Percentiles rank a stretch among this genome's conserved stretches.
Evolutionary conservation across 2,113 vertebrate genomes (phyloP).

Genomic region (Corynorhinus townsendii): DNA sequence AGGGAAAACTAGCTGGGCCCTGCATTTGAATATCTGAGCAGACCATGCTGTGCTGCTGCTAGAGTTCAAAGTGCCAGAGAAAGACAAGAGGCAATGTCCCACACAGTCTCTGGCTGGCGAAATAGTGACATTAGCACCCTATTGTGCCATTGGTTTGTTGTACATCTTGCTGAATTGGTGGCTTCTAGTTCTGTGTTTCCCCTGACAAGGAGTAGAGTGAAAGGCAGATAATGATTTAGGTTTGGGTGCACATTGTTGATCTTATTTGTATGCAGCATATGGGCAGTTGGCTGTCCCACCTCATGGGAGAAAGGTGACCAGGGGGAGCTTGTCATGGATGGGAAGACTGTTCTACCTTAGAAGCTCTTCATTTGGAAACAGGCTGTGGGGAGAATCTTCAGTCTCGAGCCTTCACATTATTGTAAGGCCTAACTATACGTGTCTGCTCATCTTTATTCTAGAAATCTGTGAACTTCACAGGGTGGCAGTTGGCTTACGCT

Average conservation of each 20-base stretch:
- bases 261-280: rapidly evolving
- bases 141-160: no score
- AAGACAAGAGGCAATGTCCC: no score
- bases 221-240: neutral
- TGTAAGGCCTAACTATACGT: no score
- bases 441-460: neutral
- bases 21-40: neutral
- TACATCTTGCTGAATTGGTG: neutral
- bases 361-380: neutral
- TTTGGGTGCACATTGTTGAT: neutral
- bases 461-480: neutral
- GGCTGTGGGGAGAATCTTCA: neutral
- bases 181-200: neutral
- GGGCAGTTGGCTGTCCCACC: neutral
- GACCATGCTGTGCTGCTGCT: neutral
- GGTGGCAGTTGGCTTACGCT: neutral
- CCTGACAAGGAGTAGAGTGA: neutral
- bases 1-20: neutral
- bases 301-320: neutral
- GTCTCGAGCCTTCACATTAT: neutral
- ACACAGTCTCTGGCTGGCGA: no score
- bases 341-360: neutral
- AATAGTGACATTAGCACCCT: neutral
- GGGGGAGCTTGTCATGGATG: neutral
- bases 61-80: neutral